Conservation (phyloP, 2,888 invertebrate genomes). For the Fragum fragum region DNA sequence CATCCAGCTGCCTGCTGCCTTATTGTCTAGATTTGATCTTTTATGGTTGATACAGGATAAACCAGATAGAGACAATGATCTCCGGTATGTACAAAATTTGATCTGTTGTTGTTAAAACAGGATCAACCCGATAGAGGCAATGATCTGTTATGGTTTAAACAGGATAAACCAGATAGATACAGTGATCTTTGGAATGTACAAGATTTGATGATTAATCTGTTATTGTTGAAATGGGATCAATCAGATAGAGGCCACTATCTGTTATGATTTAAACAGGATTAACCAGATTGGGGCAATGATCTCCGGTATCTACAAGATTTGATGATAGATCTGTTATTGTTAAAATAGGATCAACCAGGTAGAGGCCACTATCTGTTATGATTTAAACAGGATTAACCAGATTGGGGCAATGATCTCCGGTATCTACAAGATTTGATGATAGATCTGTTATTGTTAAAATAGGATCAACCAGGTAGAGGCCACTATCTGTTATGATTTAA, state of each 20-base stretch:
- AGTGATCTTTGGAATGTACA: conserved; percentile 90
- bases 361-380: conserved; percentile 97
- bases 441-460: no score
- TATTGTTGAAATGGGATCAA: no score
- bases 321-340: no score
- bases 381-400: conserved; percentile 94
- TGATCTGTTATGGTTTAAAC: conserved; percentile 98
- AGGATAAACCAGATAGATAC: conserved; percentile 91
- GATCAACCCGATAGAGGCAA: no score
- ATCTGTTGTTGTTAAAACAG: no score
- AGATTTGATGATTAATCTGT: no score
- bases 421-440: no score
- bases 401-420: conserved; percentile 91
- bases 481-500: conserved; percentile 98
- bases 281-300: conserved; percentile 91
- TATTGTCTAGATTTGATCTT: conserved; percentile 98
- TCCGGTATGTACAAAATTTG: no score
- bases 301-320: conserved; percentile 89
- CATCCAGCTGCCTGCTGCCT: conserved; percentile 98
- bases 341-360: no score
- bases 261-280: conserved; percentile 97
- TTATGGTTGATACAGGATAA: conserved; percentile 97
- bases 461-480: no score
- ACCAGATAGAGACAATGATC: conserved; percentile 91
- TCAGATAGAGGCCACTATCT: no score